These are phyloP conservation scores for Cephalopterus ornatus DNA, from an alignment of 2,113 vertebrate species.

Conservation along the genomic window DNA sequence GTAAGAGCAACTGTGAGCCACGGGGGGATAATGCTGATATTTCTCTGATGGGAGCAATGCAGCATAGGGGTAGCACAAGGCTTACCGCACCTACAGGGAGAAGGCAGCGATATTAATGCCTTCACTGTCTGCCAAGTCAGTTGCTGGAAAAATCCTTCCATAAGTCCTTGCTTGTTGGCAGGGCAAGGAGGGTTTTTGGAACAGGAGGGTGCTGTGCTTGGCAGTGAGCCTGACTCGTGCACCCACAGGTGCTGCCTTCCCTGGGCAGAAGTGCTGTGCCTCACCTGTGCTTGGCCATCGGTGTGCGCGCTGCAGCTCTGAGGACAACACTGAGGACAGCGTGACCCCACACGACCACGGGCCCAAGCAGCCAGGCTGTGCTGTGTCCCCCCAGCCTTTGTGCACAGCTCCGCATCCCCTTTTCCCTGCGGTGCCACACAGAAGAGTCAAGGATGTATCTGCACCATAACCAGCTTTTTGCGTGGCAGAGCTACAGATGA, in stretches of 20 bases:
- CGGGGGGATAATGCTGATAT: neutral
- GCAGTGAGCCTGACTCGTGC: rapidly evolving
- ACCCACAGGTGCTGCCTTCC: neutral
- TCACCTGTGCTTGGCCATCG: rapidly evolving
- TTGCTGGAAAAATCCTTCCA: neutral
- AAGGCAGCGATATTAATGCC: neutral
- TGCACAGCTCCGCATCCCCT: neutral
- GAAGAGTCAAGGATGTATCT: neutral
- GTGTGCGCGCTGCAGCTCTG: neutral
- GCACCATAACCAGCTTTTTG: rapidly evolving
- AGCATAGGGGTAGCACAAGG: neutral
- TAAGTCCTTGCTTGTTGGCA: neutral
- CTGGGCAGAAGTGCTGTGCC: neutral
- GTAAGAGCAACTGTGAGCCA: neutral
- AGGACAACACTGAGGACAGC: neutral
- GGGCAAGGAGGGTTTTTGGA: neutral
- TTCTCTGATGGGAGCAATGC: neutral
- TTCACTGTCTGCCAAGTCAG: neutral
- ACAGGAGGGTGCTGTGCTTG: neutral
- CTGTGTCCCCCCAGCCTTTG: neutral
- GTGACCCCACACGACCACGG: rapidly evolving
- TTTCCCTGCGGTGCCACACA: rapidly evolving
- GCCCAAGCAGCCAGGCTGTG: rapidly evolving
- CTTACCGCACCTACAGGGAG: neutral
- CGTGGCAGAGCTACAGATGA: rapidly evolving